phyloP scores from a whole-genome alignment of 2,888 invertebrate genomes.

The Aethes cnicana region DNA sequence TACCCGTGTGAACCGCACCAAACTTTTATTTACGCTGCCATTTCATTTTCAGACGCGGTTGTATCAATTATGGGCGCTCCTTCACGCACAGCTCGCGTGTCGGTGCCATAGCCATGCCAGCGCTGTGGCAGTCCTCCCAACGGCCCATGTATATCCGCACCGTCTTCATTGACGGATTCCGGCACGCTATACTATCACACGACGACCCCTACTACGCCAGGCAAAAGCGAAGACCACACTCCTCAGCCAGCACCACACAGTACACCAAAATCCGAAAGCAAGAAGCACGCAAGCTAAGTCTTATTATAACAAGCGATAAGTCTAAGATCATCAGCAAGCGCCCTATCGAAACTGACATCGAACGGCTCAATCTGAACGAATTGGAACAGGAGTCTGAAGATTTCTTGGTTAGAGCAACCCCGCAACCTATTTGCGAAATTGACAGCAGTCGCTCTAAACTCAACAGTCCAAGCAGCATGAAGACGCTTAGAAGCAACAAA shows the following conservation, averaged over 20 bases:
- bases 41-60: conserved; percentile 29
- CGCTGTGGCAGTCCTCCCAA: conserved; percentile 84
- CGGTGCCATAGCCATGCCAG: conserved; percentile 64
- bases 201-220: conserved; percentile 81
- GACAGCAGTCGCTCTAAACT: conserved; percentile 45
- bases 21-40: conserved; percentile 17
- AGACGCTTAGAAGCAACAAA: conserved; percentile 59
- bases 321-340: conserved; percentile 45
- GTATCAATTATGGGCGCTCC: conserved; percentile 62
- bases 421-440: conserved; percentile 54
- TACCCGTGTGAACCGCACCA: background rate
- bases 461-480: conserved; percentile 58
- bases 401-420: conserved; percentile 52
- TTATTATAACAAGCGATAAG: conserved; percentile 60
- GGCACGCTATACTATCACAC: conserved; percentile 85
- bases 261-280: conserved; percentile 40
- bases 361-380: conserved; percentile 59
- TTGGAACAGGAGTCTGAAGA: conserved; percentile 59
- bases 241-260: conserved; percentile 52
- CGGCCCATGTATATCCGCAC: conserved; percentile 84
- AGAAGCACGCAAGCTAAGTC: conserved; percentile 58
- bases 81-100: conserved; percentile 55
- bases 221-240: conserved; percentile 58
- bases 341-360: conserved; percentile 49
- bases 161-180: conserved; percentile 87